Evolutionary conservation across 2,797 vertebrate species (phyloP), one percentile per base, ranked within the genome.

Genomic region (Neomorphus geoffroyi): DNA sequence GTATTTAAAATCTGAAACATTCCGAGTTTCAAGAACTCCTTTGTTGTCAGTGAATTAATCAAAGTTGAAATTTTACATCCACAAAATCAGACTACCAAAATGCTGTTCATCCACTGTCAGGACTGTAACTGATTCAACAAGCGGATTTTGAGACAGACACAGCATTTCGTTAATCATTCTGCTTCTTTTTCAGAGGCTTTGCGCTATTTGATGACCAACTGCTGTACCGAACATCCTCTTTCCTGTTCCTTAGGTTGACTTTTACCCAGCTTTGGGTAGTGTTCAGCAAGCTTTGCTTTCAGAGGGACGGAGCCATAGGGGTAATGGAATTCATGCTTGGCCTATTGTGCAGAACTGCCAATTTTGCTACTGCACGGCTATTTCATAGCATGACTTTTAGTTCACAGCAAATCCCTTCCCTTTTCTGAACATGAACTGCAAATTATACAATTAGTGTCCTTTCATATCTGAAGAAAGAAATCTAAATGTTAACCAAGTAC

Each of bases 381-480:
- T 53, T 85, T 85, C 79, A 33, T 73, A 56, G 71, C 71, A 9
- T 27, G 60, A 35, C 93, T 94, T 80, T 28, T 39, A 93, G 80
- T 92, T 95, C 77, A 89, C 45, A 86, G 85, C 57, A 92, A 77
- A 95, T 61, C 72, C 78, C 81, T 74, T 54, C 57, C 65, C 33
- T 51, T 51, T 85, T 80, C 79, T 62, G 57, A 91, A 93, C 89
- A 78, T 4, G 30, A 94, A 78, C 72, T 83, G 69, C 60, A 86
- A 89, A 94, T 93, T 92, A 89, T 65, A 91, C 72, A 95, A 91
- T 96, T 93, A 95, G 57, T 35, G 33, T 54, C 84, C 79, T 85
- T 92, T 94, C 78, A 54, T 80, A 92, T 23, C 64, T 27, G 41
- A 70, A 86, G 61, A 92, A 93, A 95, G 65, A 51, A 93, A 91